phyloP scores from a whole-genome alignment of 2,888 invertebrate species.

The Nasonia oneida region DNA sequence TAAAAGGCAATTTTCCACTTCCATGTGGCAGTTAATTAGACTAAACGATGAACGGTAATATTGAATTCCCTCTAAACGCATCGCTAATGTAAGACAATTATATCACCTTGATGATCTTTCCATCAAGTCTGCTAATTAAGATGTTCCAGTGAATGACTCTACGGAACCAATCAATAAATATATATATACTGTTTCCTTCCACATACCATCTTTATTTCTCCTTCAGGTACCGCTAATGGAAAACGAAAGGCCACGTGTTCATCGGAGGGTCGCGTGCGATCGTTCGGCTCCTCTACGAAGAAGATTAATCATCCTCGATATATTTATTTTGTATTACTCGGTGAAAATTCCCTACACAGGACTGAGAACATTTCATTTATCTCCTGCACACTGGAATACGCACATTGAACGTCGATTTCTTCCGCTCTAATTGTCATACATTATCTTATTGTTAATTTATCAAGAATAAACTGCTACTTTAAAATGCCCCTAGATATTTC shows the following conservation, averaged over 20 bases:
- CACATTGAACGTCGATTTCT: neutral
- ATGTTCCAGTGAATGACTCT: conserved; percentile 51
- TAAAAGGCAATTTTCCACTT: conserved; percentile 5
- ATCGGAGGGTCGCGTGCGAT: conserved; percentile 51
- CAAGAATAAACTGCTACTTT: neutral
- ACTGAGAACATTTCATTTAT: conserved; percentile 25
- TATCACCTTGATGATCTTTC: conserved; percentile 30
- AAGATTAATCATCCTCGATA: conserved; percentile 72
- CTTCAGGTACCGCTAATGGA: conserved; percentile 65
- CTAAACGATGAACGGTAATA: neutral
- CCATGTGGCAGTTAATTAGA: neutral
- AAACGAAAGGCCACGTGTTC: conserved; percentile 59
- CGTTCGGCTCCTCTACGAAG: conserved; percentile 50
- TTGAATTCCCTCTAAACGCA: neutral
- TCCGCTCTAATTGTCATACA: neutral
- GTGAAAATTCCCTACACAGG: conserved; percentile 68
- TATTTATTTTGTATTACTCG: conserved; percentile 74
- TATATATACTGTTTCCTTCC: conserved; percentile 28
- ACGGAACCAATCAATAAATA: conserved; percentile 44
- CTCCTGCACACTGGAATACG: neutral
- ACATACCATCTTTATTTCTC: conserved; percentile 56
- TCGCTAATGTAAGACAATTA: conserved; percentile 26
- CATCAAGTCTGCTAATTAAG: conserved; percentile 46
- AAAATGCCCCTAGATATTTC: neutral
- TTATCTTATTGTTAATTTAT: neutral